phyloP scores from a whole-genome alignment of 2,113 vertebrate genomes.

The Vulpes vulpes region DNA sequence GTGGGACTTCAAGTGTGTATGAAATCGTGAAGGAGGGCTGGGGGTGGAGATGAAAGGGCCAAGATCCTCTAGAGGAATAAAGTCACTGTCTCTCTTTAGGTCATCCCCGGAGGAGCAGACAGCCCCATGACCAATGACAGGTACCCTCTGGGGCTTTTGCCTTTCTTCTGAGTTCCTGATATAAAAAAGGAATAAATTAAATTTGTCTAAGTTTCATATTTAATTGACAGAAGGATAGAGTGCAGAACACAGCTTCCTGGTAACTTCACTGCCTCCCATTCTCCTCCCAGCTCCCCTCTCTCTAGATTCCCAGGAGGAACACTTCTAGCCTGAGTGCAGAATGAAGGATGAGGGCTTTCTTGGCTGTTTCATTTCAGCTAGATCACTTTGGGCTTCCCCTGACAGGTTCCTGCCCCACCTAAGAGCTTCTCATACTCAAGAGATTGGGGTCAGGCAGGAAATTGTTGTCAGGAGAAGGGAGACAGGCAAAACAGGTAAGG shows the following conservation, averaged over 20 bases:
- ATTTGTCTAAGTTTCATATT: conserved; percentile 29
- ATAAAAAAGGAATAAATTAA: conserved; percentile 33
- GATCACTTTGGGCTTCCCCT: neutral
- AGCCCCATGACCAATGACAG: neutral
- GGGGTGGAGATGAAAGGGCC: neutral
- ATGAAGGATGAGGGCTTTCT: conserved; percentile 57
- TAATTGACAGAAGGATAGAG: neutral
- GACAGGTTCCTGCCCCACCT: conserved; percentile 50
- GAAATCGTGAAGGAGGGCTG: neutral
- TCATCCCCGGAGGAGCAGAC: conserved; percentile 14
- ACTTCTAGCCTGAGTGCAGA: conserved; percentile 33
- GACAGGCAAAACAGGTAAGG: conserved; percentile 43
- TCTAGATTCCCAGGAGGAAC: conserved; percentile 1
- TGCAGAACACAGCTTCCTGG: neutral
- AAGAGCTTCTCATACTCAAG: conserved; percentile 44
- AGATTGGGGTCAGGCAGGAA: conserved; percentile 51
- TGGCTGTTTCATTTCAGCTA: conserved; percentile 54
- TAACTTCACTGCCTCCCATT: neutral
- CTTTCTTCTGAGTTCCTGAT: conserved; percentile 46
- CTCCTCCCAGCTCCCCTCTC: neutral
- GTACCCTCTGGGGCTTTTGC: neutral
- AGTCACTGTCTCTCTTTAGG: neutral
- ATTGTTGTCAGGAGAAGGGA: conserved; percentile 42
- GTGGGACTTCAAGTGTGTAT: neutral
- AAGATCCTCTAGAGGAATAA: conserved; percentile 17